phyloP scores from a whole-genome alignment of 1,140 invertebrate genomes.

The Callitettix versicolor region DNA sequence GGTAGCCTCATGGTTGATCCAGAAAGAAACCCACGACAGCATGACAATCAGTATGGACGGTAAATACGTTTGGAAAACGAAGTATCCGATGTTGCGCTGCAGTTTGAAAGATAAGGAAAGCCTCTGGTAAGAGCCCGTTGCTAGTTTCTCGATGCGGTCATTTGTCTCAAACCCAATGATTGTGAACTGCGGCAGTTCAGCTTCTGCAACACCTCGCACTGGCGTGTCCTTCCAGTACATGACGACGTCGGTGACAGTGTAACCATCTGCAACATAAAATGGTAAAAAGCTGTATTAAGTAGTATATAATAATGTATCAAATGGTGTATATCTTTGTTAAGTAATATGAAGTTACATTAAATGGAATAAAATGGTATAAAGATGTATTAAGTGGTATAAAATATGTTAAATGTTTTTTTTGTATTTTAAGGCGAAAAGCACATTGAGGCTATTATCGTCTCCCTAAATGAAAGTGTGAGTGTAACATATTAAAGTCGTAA shows the following conservation, averaged over 20 bases:
- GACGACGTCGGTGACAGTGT: slow-evolving; percentile 91
- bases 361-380: too few species aligned
- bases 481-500: too few species aligned
- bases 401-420: too few species aligned
- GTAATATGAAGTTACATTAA: too few species aligned
- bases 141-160: slow-evolving; percentile 73
- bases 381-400: too few species aligned
- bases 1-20: slow-evolving; percentile 76
- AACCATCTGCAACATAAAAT: slow-evolving; percentile 72
- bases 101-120: slow-evolving; percentile 73
- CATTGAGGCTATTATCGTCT: too few species aligned
- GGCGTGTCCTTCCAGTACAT: slow-evolving; percentile 89
- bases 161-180: slow-evolving; percentile 90
- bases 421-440: too few species aligned
- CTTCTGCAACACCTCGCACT: slow-evolving; percentile 85
- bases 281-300: too few species aligned
- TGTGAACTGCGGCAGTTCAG: slow-evolving; percentile 90
- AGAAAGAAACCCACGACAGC: slow-evolving; percentile 81
- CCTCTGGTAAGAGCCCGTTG: slow-evolving; percentile 88
- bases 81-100: slow-evolving; percentile 69
- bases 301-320: too few species aligned
- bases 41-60: slow-evolving; percentile 75
- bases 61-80: slow-evolving; percentile 72
- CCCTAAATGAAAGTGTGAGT: too few species aligned
- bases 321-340: too few species aligned